Conservation (phyloP, 2,797 vertebrate genomes). For the Adelosebastes latens region DNA sequence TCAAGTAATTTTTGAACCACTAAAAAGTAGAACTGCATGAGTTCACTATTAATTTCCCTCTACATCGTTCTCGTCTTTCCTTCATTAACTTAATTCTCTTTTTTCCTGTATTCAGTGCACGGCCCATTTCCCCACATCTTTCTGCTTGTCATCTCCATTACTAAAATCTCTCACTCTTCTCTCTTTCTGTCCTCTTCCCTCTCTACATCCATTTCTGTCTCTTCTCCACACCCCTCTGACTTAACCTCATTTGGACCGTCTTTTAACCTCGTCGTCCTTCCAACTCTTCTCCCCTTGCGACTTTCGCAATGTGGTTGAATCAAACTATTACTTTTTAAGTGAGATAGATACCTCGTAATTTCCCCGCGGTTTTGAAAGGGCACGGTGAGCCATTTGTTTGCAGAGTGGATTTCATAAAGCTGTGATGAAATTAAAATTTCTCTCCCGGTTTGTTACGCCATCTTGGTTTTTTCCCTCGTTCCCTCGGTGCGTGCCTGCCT, state of each 20-base stretch:
- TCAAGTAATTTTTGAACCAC: no score
- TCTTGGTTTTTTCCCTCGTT: constrained; percentile 11
- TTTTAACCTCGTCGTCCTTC: not conserved
- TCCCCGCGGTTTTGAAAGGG: not conserved
- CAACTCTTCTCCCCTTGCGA: not conserved
- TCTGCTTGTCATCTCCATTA: constrained; percentile 35
- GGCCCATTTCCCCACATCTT: constrained; percentile 41
- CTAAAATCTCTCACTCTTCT: constrained; percentile 35
- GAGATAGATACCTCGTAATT: not conserved
- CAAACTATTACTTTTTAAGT: not conserved
- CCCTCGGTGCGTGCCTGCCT: constrained; percentile 5
- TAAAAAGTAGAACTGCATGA: not conserved
- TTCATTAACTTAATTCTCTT: constrained; percentile 30
- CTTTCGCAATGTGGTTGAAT: not conserved
- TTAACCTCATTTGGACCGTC: constrained; percentile 19
- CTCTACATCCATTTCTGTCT: not conserved
- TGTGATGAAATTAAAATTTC: constrained; percentile 29
- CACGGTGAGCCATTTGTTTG: constrained; percentile 16
- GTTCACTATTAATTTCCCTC: constrained; percentile 17
- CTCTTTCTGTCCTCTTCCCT: constrained; percentile 2
- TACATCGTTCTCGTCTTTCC: constrained; percentile 7
- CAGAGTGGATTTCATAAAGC: constrained; percentile 14
- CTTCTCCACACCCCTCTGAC: constrained; percentile 13
- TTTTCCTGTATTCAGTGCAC: constrained; percentile 16
- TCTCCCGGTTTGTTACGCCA: constrained; percentile 28